A percentile compares a stretch with the other conserved stretches of the same genome.
Evolutionary conservation across 2,888 invertebrate species (phyloP).

Genomic region (Scelioninae gen. 1): DNA sequence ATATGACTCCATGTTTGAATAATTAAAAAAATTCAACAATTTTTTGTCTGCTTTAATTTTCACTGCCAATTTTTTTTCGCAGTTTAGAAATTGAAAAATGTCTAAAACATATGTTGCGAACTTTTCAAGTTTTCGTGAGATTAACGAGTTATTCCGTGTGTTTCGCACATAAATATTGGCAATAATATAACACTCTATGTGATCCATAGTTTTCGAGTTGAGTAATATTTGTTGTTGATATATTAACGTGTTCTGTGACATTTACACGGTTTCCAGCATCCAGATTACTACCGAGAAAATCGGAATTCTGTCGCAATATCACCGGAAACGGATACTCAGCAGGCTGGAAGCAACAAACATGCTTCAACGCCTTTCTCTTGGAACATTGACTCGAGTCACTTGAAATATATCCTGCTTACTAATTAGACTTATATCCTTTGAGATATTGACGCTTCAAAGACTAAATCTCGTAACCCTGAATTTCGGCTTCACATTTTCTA

Average conservation of each 20-base stretch:
- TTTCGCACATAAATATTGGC: neutral
- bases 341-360: conserved; percentile 71
- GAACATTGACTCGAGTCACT: conserved; percentile 70
- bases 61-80: too few relatives aligned
- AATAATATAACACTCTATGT: conserved; percentile 29
- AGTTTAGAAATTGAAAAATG: neutral
- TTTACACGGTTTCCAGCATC: conserved; percentile 59
- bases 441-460: conserved; percentile 68
- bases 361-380: conserved; percentile 71
- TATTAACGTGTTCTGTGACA: conserved; percentile 49
- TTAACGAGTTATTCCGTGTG: neutral
- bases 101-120: neutral
- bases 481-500: conserved; percentile 22
- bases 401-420: conserved; percentile 70
- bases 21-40: too few relatives aligned
- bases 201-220: conserved; percentile 46
- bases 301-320: conserved; percentile 73
- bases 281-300: conserved; percentile 72
- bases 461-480: conserved; percentile 63
- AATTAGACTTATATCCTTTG: conserved; percentile 71
- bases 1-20: neutral
- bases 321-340: conserved; percentile 72
- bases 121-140: neutral
- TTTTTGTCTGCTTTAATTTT: too few relatives aligned
- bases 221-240: conserved; percentile 59